A percentile compares a stretch with the other conserved stretches of the same genome.
Conservation (phyloP, 2,797 vertebrate species). For the Centroberyx gerrardi region DNA sequence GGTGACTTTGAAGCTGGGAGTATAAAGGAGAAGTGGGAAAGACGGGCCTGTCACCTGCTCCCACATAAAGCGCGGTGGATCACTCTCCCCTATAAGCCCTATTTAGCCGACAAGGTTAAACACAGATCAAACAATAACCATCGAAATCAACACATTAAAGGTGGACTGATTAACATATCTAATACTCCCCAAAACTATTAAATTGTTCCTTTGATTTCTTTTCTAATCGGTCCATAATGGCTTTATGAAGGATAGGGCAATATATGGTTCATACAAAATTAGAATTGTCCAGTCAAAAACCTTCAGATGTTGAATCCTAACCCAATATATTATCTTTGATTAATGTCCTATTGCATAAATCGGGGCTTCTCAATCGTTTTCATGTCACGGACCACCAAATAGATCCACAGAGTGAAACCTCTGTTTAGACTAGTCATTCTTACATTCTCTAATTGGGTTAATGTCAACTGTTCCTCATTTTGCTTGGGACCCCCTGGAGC, state of each 20-base stretch:
- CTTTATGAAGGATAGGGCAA: no score
- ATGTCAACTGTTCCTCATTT: slow-evolving; percentile 5
- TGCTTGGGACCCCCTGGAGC: slow-evolving; percentile 3
- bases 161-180: slow-evolving; percentile 6
- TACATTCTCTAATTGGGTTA: no score
- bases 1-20: slow-evolving; percentile 76
- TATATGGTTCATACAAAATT: neutral
- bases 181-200: slow-evolving; percentile 18
- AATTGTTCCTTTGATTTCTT: slow-evolving; percentile 46
- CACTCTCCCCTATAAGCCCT: slow-evolving; percentile 39
- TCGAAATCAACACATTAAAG: slow-evolving; percentile 57
- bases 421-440: no score
- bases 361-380: no score
- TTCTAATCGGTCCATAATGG: neutral
- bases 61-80: slow-evolving; percentile 69
- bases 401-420: no score
- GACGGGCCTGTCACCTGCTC: slow-evolving; percentile 74
- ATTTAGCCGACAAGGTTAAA: slow-evolving; percentile 48
- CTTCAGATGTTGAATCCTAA: neutral
- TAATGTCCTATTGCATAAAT: no score
- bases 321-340: no score
- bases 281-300: neutral
- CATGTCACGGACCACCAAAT: no score
- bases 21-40: slow-evolving; percentile 70
- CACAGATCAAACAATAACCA: slow-evolving; percentile 74